Percentiles rank a stretch among this genome's conserved stretches.
These are phyloP conservation scores for Phoebastria nigripes DNA, from an alignment of 2,797 vertebrate genomes.

Conservation along the genomic window DNA sequence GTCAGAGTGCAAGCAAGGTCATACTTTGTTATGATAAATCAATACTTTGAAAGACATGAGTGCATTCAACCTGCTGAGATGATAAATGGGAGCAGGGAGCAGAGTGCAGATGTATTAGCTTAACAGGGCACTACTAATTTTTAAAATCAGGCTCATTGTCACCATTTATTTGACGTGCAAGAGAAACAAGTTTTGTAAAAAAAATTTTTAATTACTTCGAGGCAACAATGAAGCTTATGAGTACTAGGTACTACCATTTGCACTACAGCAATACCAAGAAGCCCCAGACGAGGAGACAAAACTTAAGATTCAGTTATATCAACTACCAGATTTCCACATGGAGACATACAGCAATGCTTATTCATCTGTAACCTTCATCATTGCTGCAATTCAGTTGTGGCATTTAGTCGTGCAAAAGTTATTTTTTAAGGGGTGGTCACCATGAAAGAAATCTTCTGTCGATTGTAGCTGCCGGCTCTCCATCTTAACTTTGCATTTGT, in stretches of 20 bases:
- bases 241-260: neutral
- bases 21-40: neutral
- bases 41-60: neutral
- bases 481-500: neutral
- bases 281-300: neutral
- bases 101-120: neutral
- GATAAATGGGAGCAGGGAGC: neutral
- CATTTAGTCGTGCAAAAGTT: neutral
- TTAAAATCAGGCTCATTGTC: neutral
- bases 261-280: neutral
- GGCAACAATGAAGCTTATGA: neutral
- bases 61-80: neutral
- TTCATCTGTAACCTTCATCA: neutral
- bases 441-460: neutral
- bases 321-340: accelerated
- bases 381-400: neutral
- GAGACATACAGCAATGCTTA: neutral
- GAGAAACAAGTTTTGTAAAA: neutral
- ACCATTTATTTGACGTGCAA: neutral
- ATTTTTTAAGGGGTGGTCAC: neutral
- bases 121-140: neutral
- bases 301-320: neutral
- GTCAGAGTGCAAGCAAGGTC: neutral
- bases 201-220: neutral
- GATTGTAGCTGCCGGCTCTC: neutral